These are phyloP conservation scores for Philaenus spumarius DNA, from an alignment of 1,140 invertebrate genomes.

Conservation along the genomic window DNA sequence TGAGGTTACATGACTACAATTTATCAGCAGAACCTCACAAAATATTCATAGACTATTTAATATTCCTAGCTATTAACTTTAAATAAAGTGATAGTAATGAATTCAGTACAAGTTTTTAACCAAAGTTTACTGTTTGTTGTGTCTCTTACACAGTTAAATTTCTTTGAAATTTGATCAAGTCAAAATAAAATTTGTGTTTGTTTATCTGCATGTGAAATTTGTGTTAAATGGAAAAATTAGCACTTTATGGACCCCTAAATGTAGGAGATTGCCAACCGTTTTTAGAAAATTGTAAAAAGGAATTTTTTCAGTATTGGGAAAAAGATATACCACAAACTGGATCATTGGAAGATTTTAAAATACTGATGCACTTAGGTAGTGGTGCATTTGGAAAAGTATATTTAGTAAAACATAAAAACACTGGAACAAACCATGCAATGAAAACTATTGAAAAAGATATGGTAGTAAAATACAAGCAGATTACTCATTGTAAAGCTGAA, in stretches of 20 bases:
- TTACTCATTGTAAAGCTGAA: constrained; percentile 79
- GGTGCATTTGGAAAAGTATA: constrained; percentile 87
- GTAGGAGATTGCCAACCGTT: neutral
- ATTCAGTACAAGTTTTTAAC: too few species aligned
- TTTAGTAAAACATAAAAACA: constrained; percentile 60
- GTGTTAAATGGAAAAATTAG: neutral
- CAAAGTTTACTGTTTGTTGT: too few species aligned
- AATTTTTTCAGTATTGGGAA: neutral
- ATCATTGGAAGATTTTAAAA: constrained; percentile 41
- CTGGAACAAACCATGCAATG: constrained; percentile 67
- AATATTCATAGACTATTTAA: too few species aligned
- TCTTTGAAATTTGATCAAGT: too few species aligned
- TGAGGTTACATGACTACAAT: too few species aligned
- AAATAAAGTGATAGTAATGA: too few species aligned
- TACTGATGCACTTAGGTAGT: constrained; percentile 72
- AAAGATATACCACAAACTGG: neutral
- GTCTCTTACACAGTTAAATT: too few species aligned
- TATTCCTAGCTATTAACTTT: too few species aligned
- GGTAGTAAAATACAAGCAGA: constrained; percentile 78
- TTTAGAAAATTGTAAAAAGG: neutral
- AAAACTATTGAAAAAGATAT: constrained; percentile 87
- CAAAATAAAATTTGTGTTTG: too few species aligned
- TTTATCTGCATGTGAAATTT: too few species aligned
- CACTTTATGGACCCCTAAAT: neutral
- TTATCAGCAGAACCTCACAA: too few species aligned